Evolutionary conservation across 2,888 invertebrate genomes (phyloP).

Genomic region (Cheilosia soror): DNA sequence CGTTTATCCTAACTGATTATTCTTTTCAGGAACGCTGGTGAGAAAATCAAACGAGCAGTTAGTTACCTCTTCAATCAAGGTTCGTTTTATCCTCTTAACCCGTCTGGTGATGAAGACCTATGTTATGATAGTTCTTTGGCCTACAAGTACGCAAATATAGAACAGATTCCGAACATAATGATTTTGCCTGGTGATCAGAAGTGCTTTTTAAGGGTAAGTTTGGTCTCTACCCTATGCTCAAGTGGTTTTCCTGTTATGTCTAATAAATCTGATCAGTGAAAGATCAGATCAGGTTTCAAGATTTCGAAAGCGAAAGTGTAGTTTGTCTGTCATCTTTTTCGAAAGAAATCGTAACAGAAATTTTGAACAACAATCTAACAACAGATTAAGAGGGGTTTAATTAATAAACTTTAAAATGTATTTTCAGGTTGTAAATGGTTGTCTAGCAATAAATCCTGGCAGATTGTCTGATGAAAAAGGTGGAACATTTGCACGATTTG

Average conservation of each 20-base stretch:
- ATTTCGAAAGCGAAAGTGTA: no score
- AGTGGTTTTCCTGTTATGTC: no score
- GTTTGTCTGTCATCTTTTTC: no score
- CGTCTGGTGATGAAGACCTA: constrained; percentile 87
- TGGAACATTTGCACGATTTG: constrained; percentile 90
- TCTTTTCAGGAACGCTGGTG: constrained; percentile 84
- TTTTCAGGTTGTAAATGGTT: constrained; percentile 90
- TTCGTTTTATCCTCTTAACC: constrained; percentile 92
- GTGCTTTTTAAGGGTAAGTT: constrained; percentile 90
- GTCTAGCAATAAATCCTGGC: constrained; percentile 94
- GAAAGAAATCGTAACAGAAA: no score
- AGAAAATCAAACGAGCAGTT: constrained; percentile 90
- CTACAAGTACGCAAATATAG: constrained; percentile 89
- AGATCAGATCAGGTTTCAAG: no score
- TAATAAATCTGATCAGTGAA: no score
- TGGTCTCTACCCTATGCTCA: no score
- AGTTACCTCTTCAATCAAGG: constrained; percentile 91
- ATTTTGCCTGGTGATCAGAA: constrained; percentile 93
- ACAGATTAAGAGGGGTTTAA: no score
- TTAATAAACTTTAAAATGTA: constrained; percentile 2
- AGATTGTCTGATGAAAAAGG: constrained; percentile 90
- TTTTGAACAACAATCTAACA: no score
- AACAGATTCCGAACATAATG: constrained; percentile 91
- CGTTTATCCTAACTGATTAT: neutral
- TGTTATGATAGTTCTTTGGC: constrained; percentile 89